These are phyloP conservation scores for Drosophila mayri DNA, from an alignment of 1,140 invertebrate genomes.

Conservation along the genomic window DNA sequence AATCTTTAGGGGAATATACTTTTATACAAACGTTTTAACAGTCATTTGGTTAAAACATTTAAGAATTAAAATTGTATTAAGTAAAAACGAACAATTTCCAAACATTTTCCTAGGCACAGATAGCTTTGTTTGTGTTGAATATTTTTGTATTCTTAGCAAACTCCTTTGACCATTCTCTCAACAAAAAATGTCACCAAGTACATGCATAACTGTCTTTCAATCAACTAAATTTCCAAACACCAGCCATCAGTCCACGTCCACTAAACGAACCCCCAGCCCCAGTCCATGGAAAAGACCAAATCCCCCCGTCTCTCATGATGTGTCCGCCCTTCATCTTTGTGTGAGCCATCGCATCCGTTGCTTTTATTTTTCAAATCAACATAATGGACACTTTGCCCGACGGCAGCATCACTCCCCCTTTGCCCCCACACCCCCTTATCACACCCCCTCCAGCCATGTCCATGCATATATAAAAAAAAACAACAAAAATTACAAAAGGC, in stretches of 20 bases:
- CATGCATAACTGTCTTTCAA: conserved; percentile 72
- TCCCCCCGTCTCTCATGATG: background rate
- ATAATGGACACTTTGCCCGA: conserved; percentile 81
- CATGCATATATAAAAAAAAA: conserved; percentile 45
- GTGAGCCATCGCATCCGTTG: conserved; percentile 64
- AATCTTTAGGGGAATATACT: too few relatives aligned
- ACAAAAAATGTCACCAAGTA: conserved; percentile 23
- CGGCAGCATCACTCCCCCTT: conserved; percentile 43
- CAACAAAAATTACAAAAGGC: conserved; percentile 73
- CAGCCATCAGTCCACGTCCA: background rate
- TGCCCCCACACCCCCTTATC: background rate
- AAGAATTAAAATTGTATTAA: too few relatives aligned
- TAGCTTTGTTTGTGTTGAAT: background rate
- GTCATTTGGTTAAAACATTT: too few relatives aligned
- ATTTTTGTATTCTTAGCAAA: background rate
- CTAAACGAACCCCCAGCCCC: background rate
- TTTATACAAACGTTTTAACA: too few relatives aligned
- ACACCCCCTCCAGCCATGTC: conserved; percentile 33
- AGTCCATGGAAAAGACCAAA: background rate
- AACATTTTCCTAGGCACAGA: too few relatives aligned
- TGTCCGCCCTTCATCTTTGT: conserved; percentile 48
- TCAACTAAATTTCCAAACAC: conserved; percentile 66
- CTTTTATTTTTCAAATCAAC: conserved; percentile 83
- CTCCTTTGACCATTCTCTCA: conserved; percentile 37
- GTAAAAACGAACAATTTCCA: too few relatives aligned